Base-by-base conservation (phyloP, 2,888 invertebrate species). In the Elysia crispata region DNA sequence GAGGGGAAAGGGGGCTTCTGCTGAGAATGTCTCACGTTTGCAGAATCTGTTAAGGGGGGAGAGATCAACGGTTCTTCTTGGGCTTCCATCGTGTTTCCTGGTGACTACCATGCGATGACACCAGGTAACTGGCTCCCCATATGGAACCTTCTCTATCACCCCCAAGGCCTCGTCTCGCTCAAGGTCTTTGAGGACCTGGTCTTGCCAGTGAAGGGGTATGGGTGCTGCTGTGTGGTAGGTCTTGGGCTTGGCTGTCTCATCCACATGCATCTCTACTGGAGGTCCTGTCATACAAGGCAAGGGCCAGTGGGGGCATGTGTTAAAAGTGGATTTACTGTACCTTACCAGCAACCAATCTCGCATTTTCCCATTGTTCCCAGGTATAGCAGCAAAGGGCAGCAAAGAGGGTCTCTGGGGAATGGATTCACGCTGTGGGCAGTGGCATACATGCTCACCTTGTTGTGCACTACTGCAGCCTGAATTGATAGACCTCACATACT, bases 21-120 rank as follows among this genome's bases (percentile, higher is more conserved):
- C 25, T 1, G 66, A 6, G 25, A 66, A 66, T 23, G 66, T 66
- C 18, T 66, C 30, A 11, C 66, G 1, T 15, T 6, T 66, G 30
- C 66, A 66, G 25, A 28, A 66, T 23, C 25, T 66, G 30, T 74
- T 74, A 6, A 54, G 28, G 18, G 74, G 74, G 0, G 28, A 57
- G 0, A 74, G 30, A 57, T 74, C 74, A 25, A 74, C 74, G 11
- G 74, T 74, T 13, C 74, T 6, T 28, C 74, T 74, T 3, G 74
- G 74, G 15, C 25, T 57, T 15, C 74, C 74, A 23, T 74, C 57
- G 30, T 66, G 66, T 31, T 66, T 66, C 13, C 66, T 6, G 6
- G 66, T 66, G 18, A 66, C 66, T 6, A 66, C 66, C 66, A 66
- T 66, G 6, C 66, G 25, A 23, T 66, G 66, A 15, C 66, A 66